These are phyloP conservation scores for Gobio gobio DNA, from an alignment of 2,113 vertebrate species.

Conservation along the genomic window DNA sequence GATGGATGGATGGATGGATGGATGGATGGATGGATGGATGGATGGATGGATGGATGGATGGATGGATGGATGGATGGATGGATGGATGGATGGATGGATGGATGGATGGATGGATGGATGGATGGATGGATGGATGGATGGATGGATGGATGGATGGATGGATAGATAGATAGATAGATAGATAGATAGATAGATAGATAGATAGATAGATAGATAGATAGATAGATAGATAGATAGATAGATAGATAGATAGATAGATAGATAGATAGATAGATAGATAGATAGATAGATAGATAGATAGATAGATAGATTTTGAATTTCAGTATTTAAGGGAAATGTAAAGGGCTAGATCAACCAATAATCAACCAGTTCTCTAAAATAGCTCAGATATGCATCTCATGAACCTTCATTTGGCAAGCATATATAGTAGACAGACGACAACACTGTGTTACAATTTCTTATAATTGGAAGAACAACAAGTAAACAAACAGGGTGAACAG, in stretches of 20 bases:
- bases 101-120: not conserved
- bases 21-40: not conserved
- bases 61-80: not conserved
- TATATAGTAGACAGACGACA: too few relatives aligned
- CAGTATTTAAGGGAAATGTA: too few relatives aligned
- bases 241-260: not conserved
- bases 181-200: not conserved
- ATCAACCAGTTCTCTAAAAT: too few relatives aligned
- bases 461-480: too few relatives aligned
- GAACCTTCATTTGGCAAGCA: too few relatives aligned
- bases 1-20: not conserved
- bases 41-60: constrained; percentile 29
- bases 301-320: too few relatives aligned
- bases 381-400: too few relatives aligned
- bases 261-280: not conserved
- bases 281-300: not conserved
- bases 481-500: too few relatives aligned
- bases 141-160: not conserved
- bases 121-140: not conserved
- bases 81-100: not conserved
- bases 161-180: constrained; percentile 39
- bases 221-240: not conserved
- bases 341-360: too few relatives aligned
- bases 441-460: too few relatives aligned
- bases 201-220: not conserved